These are phyloP conservation scores for Malurus melanocephalus DNA, from an alignment of 2,113 vertebrate genomes.

Conservation along the genomic window DNA sequence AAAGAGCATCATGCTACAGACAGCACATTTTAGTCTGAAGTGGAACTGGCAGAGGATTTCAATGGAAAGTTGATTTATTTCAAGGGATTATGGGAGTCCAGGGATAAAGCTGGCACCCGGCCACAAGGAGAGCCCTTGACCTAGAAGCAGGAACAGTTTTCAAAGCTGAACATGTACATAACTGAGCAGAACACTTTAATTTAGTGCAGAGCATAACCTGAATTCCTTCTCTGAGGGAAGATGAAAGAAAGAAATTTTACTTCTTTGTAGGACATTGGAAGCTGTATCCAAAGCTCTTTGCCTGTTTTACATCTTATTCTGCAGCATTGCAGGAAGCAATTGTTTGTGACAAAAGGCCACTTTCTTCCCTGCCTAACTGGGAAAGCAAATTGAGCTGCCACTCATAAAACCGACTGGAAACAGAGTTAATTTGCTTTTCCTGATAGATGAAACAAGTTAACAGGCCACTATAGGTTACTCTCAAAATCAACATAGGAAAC, in stretches of 20 bases:
- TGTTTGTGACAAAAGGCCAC: conserved; percentile 60
- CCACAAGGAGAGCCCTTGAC: conserved; percentile 79
- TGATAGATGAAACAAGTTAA: conserved; percentile 42
- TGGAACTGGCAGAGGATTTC: conserved; percentile 68
- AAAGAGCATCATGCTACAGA: conserved; percentile 45
- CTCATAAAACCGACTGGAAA: conserved; percentile 55
- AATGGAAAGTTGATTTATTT: conserved; percentile 79
- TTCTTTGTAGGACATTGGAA: conserved; percentile 49
- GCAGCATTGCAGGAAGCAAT: conserved; percentile 49
- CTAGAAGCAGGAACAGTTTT: conserved; percentile 71
- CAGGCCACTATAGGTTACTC: conserved; percentile 23
- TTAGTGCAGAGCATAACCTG: conserved; percentile 60
- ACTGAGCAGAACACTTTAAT: conserved; percentile 55
- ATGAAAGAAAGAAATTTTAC: conserved; percentile 58
- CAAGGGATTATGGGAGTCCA: conserved; percentile 70
- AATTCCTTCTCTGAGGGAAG: conserved; percentile 57
- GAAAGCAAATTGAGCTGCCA: conserved; percentile 56
- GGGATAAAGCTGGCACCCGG: conserved; percentile 69
- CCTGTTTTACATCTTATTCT: conserved; percentile 52
- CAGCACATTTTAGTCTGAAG: conserved; percentile 60
- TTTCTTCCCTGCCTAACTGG: conserved; percentile 37
- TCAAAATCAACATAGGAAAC: conserved; percentile 51
- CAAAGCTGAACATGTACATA: conserved; percentile 53
- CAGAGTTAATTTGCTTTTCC: conserved; percentile 49
- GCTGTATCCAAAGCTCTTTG: conserved; percentile 42